Conservation (phyloP, 2,797 vertebrate species). For the Chaenodraco wilsoni region DNA sequence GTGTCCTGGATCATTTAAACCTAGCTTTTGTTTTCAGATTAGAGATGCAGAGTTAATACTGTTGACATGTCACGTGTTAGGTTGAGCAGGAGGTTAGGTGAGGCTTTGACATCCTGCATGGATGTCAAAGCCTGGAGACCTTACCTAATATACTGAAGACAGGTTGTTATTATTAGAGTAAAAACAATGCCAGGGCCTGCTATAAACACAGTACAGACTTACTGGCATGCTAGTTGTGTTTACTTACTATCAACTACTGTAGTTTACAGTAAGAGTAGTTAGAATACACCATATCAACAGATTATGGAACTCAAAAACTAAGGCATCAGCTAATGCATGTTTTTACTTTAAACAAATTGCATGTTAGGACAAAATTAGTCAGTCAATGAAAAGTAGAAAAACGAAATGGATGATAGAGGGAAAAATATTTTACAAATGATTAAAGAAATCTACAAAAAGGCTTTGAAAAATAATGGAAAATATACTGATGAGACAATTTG, state of each 20-base stretch:
- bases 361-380: too few species aligned
- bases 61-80: constrained; percentile 1
- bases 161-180: constrained; percentile 40
- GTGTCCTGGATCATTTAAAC: constrained; percentile 26
- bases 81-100: too few species aligned
- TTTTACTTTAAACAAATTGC: too few species aligned
- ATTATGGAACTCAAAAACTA: neutral
- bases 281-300: neutral
- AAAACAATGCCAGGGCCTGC: constrained; percentile 30
- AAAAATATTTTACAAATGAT: too few species aligned
- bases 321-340: too few species aligned
- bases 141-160: constrained; percentile 40
- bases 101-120: too few species aligned
- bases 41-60: constrained; percentile 21
- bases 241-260: constrained; percentile 23
- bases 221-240: constrained; percentile 5
- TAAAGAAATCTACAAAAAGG: neutral
- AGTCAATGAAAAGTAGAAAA: too few species aligned
- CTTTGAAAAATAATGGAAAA: neutral
- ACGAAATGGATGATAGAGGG: too few species aligned
- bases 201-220: constrained; percentile 33
- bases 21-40: constrained; percentile 36
- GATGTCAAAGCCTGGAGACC: neutral
- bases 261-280: too few species aligned
- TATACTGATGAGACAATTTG: neutral